Percentiles rank a stretch among this genome's conserved stretches.
These are phyloP conservation scores for Gouania willdenowi DNA, from an alignment of 2,797 vertebrate genomes.

Conservation along the genomic window DNA sequence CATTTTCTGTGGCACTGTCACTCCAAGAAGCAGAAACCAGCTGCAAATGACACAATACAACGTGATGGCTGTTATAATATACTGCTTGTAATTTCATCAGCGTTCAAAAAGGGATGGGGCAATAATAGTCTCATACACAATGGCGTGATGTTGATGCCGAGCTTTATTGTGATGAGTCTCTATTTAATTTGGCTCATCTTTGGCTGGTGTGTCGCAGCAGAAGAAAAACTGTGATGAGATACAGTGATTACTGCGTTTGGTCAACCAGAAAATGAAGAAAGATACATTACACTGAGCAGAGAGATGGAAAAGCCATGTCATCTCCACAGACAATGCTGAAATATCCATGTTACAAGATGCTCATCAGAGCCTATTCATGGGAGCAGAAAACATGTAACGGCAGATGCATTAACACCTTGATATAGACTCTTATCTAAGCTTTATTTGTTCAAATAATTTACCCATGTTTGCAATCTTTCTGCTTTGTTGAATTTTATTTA, in stretches of 20 bases:
- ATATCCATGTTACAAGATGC: constrained; percentile 33
- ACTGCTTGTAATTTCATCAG: constrained; percentile 54
- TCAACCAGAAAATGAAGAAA: constrained; percentile 78
- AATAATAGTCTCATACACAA: constrained; percentile 57
- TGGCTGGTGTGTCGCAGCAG: constrained; percentile 49
- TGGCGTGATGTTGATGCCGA: constrained; percentile 66
- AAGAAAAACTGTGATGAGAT: constrained; percentile 68
- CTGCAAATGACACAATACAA: constrained; percentile 41
- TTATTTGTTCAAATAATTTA: no score
- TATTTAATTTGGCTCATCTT: constrained; percentile 69
- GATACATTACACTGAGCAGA: constrained; percentile 70
- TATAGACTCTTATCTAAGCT: no score
- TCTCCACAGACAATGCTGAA: constrained; percentile 54
- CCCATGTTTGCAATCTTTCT: no score
- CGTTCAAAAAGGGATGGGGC: constrained; percentile 47
- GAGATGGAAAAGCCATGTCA: constrained; percentile 62
- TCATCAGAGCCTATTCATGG: constrained; percentile 20
- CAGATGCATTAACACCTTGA: constrained; percentile 27
- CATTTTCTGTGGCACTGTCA: constrained; percentile 28
- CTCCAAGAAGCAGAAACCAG: constrained; percentile 43
- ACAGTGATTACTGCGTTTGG: constrained; percentile 68
- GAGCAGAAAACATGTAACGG: constrained; percentile 9
- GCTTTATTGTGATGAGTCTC: constrained; percentile 73
- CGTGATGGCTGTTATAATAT: constrained; percentile 58
- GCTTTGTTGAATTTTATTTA: no score